phyloP scores from a whole-genome alignment of 1,140 invertebrate genomes.

The Polyergus mexicanus region DNA sequence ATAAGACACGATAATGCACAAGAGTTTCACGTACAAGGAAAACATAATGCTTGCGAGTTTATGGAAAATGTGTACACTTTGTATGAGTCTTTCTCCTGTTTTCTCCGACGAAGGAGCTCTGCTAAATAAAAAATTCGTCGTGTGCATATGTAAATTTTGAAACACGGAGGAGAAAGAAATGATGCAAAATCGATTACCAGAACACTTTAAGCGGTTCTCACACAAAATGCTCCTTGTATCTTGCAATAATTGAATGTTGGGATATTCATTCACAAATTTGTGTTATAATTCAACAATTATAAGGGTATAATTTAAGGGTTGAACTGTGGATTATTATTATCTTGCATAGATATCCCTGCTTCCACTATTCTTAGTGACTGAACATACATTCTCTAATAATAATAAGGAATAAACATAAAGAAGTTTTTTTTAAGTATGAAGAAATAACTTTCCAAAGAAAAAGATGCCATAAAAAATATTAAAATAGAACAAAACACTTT shows the following conservation, averaged over 20 bases:
- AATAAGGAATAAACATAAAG: not conserved
- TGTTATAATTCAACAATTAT: not conserved
- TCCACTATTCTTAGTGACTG: not conserved
- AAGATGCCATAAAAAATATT: constrained; percentile 6
- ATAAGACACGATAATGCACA: constrained; percentile 23
- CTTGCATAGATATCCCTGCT: not conserved
- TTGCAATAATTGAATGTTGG: not conserved
- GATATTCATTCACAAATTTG: not conserved
- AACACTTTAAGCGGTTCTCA: not conserved
- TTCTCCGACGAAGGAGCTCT: not conserved
- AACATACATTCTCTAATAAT: not conserved
- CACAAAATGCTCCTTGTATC: not conserved
- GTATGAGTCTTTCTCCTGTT: not conserved
- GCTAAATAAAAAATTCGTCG: not conserved
- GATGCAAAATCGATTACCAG: too few species aligned
- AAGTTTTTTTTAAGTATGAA: not conserved
- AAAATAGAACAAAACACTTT: not conserved
- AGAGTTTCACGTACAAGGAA: not conserved
- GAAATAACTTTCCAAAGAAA: not conserved
- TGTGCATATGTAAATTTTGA: not conserved
- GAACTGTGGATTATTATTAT: not conserved
- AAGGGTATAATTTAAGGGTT: constrained; percentile 14
- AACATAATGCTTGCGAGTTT: constrained; percentile 10
- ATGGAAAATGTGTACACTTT: not conserved
- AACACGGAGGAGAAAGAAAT: not conserved